phyloP scores from a whole-genome alignment of 2,113 vertebrate species.

The Trichomycterus rosablanca region DNA sequence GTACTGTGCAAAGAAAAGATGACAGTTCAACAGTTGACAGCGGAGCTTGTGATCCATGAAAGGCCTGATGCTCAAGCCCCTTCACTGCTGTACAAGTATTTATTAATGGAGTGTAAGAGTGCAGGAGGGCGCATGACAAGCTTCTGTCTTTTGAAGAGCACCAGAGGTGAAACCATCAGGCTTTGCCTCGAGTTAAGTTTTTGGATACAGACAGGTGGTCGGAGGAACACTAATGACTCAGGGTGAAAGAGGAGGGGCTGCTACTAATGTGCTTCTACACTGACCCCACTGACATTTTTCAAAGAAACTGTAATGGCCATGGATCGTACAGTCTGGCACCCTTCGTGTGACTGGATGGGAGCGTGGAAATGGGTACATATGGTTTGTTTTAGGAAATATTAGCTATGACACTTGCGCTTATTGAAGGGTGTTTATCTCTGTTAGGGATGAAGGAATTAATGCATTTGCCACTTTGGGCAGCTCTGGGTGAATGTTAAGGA shows the following conservation, averaged over 20 bases:
- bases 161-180: conserved; percentile 32
- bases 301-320: conserved; percentile 16
- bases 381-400: conserved; percentile 30
- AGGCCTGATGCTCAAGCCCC: conserved; percentile 1
- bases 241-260: conserved; percentile 20
- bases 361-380: not conserved
- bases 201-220: conserved; percentile 38
- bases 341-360: not conserved
- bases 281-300: conserved; percentile 46
- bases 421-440: conserved; percentile 16
- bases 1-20: too few species aligned
- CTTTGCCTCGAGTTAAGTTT: conserved; percentile 33
- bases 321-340: not conserved
- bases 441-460: conserved; percentile 17
- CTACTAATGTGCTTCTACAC: conserved; percentile 39
- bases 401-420: conserved; percentile 8
- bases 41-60: conserved; percentile 8
- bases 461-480: conserved; percentile 38
- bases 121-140: conserved; percentile 24
- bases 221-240: conserved; percentile 40
- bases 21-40: too few species aligned
- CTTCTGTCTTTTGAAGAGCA: conserved; percentile 40
- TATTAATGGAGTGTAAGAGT: conserved; percentile 38
- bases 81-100: conserved; percentile 25
- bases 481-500: too few species aligned